These are phyloP conservation scores for Amphiprion ocellaris DNA, from an alignment of 2,113 vertebrate species.

Conservation along the genomic window DNA sequence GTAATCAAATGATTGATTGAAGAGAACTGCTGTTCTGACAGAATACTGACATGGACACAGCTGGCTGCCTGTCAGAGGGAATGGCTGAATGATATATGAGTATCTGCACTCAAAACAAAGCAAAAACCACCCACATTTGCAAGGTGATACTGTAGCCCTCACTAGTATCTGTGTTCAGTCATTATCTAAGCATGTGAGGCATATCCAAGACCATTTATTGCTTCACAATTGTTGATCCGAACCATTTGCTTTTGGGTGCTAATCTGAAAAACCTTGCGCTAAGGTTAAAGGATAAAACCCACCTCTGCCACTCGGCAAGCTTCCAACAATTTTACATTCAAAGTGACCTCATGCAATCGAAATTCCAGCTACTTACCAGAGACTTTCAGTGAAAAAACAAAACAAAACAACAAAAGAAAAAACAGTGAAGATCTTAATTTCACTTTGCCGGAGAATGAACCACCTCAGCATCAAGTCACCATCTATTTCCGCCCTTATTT, in stretches of 20 bases:
- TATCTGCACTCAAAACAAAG: conserved; percentile 61
- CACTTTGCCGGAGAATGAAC: conserved; percentile 27
- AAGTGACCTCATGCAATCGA: conserved; percentile 1
- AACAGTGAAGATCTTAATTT: conserved; percentile 33
- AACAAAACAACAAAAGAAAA: background rate
- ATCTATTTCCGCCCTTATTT: conserved; percentile 43
- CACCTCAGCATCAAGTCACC: conserved; percentile 34
- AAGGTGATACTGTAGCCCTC: conserved; percentile 40
- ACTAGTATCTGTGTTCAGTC: conserved; percentile 32
- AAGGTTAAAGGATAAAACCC: conserved; percentile 4
- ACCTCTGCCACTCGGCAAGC: background rate
- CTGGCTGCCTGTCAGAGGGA: conserved; percentile 73
- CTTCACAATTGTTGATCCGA: conserved; percentile 6
- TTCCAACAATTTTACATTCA: conserved; percentile 4
- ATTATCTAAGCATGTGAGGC: conserved; percentile 39
- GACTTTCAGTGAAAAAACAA: background rate
- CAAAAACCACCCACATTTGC: conserved; percentile 42
- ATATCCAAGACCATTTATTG: conserved; percentile 13
- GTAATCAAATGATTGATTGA: conserved; percentile 82
- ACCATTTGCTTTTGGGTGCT: background rate
- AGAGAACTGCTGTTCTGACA: conserved; percentile 70
- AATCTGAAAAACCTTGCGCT: background rate
- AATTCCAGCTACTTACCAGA: background rate
- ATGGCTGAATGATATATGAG: conserved; percentile 71
- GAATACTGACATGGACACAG: conserved; percentile 75